Evolutionary conservation across 2,888 invertebrate genomes (phyloP).

Genomic region (Eupithecia tripunctaria): DNA sequence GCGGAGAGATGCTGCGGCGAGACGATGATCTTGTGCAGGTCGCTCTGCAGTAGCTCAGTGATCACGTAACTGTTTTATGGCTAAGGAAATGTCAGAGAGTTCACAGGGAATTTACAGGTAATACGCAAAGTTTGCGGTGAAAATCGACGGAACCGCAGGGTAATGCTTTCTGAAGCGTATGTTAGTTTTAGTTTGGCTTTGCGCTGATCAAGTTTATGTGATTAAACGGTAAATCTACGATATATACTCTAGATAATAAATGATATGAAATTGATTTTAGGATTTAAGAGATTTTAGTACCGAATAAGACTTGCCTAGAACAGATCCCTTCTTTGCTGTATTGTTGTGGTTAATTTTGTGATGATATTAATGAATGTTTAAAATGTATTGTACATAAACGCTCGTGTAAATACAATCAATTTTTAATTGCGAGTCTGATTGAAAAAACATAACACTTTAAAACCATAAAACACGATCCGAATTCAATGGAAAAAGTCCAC

Average conservation of each 20-base stretch:
- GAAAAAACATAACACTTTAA: not conserved
- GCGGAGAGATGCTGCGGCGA: conserved; percentile 99
- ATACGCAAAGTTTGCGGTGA: conserved; percentile 20
- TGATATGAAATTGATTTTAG: not conserved
- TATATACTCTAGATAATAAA: not conserved
- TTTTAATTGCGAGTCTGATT: not conserved
- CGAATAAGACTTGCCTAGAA: not conserved
- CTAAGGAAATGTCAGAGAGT: conserved; percentile 57
- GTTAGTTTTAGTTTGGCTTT: conserved; percentile 14
- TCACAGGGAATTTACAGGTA: conserved; percentile 25
- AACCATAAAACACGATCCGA: not conserved
- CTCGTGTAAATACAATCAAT: not conserved
- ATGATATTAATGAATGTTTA: not conserved
- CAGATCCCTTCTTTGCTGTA: not conserved
- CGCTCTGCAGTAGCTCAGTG: conserved; percentile 99
- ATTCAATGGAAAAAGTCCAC: conserved; percentile 7
- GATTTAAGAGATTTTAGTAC: not conserved
- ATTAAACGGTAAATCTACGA: not conserved
- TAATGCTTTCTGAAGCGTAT: conserved; percentile 6
- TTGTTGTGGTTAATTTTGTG: not conserved
- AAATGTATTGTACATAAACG: not conserved
- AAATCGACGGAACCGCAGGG: conserved; percentile 29
- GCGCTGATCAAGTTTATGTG: not conserved
- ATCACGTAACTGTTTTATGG: conserved; percentile 94
- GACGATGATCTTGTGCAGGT: conserved; percentile 99